phyloP scores from a whole-genome alignment of 2,797 vertebrate genomes.

The Characodon lateralis region DNA sequence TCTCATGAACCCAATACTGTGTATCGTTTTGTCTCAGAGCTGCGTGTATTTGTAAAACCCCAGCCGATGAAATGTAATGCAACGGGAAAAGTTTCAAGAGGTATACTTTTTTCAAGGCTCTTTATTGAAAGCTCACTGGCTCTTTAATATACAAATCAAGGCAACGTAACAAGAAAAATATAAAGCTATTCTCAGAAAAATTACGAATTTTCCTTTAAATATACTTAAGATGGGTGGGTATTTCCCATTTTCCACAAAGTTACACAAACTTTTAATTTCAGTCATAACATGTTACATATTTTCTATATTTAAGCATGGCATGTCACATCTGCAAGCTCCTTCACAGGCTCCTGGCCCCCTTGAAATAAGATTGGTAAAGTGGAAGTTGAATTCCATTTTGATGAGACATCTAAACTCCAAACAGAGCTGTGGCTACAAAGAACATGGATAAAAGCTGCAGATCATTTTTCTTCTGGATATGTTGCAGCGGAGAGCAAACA shows the following conservation, averaged over 20 bases:
- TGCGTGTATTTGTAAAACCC: background rate
- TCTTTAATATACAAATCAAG: background rate
- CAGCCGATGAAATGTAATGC: background rate
- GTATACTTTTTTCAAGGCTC: background rate
- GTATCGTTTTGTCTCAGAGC: background rate
- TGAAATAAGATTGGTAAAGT: constrained; percentile 65
- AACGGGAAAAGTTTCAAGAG: background rate
- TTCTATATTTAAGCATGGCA: constrained; percentile 27
- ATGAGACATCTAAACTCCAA: constrained; percentile 69
- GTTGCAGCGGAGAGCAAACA: constrained; percentile 53
- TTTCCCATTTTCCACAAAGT: constrained; percentile 30
- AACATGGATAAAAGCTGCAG: constrained; percentile 71
- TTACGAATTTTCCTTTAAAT: constrained; percentile 2
- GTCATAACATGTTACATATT: constrained; percentile 25
- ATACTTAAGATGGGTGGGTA: background rate
- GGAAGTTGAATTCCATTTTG: constrained; percentile 72
- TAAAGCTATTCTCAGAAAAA: background rate
- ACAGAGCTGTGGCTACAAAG: constrained; percentile 64
- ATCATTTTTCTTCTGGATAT: constrained; percentile 70
- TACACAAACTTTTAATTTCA: constrained; percentile 41
- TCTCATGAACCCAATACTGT: background rate
- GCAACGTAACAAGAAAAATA: background rate
- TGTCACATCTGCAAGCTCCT: constrained; percentile 62
- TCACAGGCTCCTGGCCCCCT: constrained; percentile 26
- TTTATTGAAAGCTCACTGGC: background rate